Evolutionary conservation across 1,140 invertebrate genomes (phyloP).

Genomic region (Pemphigus obesinymphae): DNA sequence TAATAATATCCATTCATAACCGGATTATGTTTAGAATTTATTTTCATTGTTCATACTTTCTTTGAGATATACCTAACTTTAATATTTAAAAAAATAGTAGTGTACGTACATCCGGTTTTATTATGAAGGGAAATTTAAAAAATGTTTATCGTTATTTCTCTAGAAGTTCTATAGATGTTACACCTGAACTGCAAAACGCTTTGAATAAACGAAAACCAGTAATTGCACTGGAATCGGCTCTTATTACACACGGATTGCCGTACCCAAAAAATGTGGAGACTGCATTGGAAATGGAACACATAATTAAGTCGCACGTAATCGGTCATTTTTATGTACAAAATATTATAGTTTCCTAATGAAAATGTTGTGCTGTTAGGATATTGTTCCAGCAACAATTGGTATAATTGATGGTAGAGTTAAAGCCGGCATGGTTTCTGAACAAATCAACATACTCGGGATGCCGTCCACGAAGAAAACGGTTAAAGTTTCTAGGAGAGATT

Average conservation of each 20-base stretch:
- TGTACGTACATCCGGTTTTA: too few species aligned
- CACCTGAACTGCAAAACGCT: conserved; percentile 58
- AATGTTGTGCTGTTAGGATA: conserved; percentile 58
- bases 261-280: conserved; percentile 87
- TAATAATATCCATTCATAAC: too few species aligned
- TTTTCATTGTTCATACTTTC: too few species aligned
- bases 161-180: conserved; percentile 48
- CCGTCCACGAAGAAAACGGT: conserved; percentile 52
- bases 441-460: conserved; percentile 62
- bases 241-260: conserved; percentile 98
- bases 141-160: not conserved
- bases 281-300: conserved; percentile 74
- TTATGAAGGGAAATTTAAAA: not conserved
- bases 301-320: conserved; percentile 63
- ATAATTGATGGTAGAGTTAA: conserved; percentile 78
- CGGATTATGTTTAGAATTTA: too few species aligned
- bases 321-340: not conserved
- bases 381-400: conserved; percentile 90
- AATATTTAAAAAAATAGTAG: too few species aligned
- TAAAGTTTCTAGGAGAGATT: conserved; percentile 83
- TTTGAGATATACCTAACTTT: too few species aligned
- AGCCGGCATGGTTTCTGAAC: conserved; percentile 66
- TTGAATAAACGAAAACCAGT: conserved; percentile 62
- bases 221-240: conserved; percentile 93
- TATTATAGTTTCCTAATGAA: conserved; percentile 3